Evolutionary conservation across 2,113 vertebrate species (phyloP).

Genomic region (Limanda limanda): DNA sequence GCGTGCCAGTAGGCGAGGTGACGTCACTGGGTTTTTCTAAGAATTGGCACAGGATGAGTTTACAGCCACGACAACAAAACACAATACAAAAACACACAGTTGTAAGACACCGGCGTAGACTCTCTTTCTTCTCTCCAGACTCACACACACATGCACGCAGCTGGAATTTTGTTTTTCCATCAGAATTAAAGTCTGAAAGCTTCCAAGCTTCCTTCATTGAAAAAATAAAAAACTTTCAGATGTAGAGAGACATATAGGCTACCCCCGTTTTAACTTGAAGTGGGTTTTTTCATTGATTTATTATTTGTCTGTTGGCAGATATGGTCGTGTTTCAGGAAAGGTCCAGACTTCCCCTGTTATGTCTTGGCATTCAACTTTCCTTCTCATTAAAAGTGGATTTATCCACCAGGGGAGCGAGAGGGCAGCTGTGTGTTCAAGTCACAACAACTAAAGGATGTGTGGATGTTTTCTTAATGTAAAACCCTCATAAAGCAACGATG

Average conservation of each 20-base stretch:
- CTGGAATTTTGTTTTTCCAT: not conserved
- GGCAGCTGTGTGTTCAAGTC: slow-evolving; percentile 11
- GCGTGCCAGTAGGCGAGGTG: slow-evolving; percentile 14
- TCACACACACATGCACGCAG: not conserved
- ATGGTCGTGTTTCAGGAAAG: slow-evolving; percentile 12
- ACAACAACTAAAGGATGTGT: not conserved
- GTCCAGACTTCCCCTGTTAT: slow-evolving; percentile 16
- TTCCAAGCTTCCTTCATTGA: not conserved
- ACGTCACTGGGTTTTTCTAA: slow-evolving; percentile 61
- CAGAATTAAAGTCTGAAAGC: not conserved
- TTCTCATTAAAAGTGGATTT: slow-evolving; percentile 81
- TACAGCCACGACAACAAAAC: slow-evolving; percentile 55
- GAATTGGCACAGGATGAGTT: slow-evolving; percentile 61
- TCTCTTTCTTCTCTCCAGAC: not conserved
- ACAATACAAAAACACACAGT: slow-evolving; percentile 37
- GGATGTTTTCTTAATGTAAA: slow-evolving; percentile 29
- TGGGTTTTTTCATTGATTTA: slow-evolving; percentile 10
- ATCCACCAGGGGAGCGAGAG: not conserved
- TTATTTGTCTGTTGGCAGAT: not conserved
- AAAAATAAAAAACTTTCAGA: not conserved
- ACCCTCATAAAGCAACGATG: slow-evolving; percentile 25
- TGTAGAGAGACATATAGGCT: not conserved
- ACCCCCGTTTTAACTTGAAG: not conserved
- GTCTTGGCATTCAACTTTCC: slow-evolving; percentile 37
- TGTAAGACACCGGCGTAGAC: not conserved